Evolutionary conservation across 2,113 vertebrate species (phyloP), one percentile per base, ranked within the genome.

Genomic region (Psilopsiagon aurifrons): DNA sequence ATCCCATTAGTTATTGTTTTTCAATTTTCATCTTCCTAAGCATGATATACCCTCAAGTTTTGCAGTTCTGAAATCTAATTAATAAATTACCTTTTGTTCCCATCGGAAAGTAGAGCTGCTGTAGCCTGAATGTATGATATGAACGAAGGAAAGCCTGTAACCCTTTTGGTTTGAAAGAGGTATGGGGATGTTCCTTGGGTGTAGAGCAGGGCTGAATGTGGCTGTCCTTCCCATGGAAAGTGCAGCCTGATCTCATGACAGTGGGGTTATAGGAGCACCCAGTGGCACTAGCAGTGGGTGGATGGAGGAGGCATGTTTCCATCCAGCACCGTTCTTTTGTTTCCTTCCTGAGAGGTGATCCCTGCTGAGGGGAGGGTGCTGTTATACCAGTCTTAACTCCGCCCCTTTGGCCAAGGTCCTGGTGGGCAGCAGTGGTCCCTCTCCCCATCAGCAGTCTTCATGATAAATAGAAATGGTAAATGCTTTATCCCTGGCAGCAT

Each of bases 1-100:
- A 94, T 85, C 93, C 92, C 67, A 91, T 95, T 91, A 94, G 86
- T 77, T 90, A 85, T 27, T 20, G 82, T 55, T 94, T 97, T 93
- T 92, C 78, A 74, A 85, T 79, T 95, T 91, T 95, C 82, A 33
- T 67, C 62, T 95, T 93, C 94, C 81, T 94, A 95, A 97, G 92
- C 88, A 17, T 49, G 43, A 92, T 95, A 97, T 95, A 95, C 93
- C 86, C 94, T 94, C 29, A 79, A 89, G 92, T 92, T 60, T 93
- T 86, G 82, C 76, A 85, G 68, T 83, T 86, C 92, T 91, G 96
- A 93, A 90, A 94, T 94, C 90, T 92, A 62, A 95, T 95, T 95
- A 83, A 97, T 91, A 94, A 92, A 79, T 92, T 6, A 43, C 35
- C 71, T 68, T 86, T 31, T 22, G 17, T 92, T 95, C 71, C 66